Conservation (phyloP, 2,797 vertebrate species). For the Pseudochromis fuscus region DNA sequence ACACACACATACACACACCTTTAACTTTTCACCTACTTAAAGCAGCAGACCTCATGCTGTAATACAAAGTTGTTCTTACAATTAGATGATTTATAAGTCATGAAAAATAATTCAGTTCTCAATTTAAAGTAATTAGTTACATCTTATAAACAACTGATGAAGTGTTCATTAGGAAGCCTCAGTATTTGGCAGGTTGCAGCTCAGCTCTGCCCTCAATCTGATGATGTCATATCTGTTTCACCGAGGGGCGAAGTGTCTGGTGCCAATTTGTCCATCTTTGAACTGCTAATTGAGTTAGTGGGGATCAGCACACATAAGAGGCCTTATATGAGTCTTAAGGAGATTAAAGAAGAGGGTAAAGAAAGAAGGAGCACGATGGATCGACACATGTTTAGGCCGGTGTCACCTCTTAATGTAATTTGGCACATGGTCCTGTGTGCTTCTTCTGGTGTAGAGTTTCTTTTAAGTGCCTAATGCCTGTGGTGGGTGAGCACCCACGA, state of each 20-base stretch:
- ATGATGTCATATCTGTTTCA: conserved; percentile 34
- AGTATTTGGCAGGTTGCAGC: conserved; percentile 25
- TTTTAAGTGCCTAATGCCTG: conserved; percentile 87
- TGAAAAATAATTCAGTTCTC: no score
- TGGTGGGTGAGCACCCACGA: conserved; percentile 76
- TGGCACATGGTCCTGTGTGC: conserved; percentile 76
- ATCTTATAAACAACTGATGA: neutral
- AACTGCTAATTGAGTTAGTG: conserved; percentile 76
- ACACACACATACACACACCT: no score
- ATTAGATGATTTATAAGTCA: neutral
- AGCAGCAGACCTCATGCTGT: neutral
- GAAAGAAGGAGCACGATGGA: conserved; percentile 35
- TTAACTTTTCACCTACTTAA: no score
- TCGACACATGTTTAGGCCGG: conserved; percentile 70
- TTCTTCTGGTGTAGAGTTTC: conserved; percentile 84
- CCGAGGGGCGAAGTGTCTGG: conserved; percentile 44
- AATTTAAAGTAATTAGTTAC: neutral
- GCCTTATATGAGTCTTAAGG: conserved; percentile 42
- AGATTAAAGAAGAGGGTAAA: conserved; percentile 70
- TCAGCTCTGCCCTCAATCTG: conserved; percentile 31
- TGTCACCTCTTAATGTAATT: conserved; percentile 82
- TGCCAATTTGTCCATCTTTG: conserved; percentile 76
- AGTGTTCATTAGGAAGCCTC: neutral
- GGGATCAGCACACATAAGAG: conserved; percentile 66
- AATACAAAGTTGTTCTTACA: neutral